Evolutionary conservation across 2,113 vertebrate species (phyloP).

Genomic region (Gulo gulo): DNA sequence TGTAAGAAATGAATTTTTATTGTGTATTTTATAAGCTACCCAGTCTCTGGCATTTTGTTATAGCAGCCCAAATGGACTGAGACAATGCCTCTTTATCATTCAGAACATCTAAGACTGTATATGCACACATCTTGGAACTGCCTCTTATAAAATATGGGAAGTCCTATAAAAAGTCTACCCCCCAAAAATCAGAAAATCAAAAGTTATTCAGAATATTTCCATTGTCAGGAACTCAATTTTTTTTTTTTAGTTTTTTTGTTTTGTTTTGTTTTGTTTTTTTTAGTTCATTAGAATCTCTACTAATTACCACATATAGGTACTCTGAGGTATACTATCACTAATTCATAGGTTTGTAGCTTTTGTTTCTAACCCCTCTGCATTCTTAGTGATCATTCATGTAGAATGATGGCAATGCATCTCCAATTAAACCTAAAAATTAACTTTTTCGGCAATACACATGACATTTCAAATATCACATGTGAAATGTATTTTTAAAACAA

Average conservation of each 20-base stretch:
- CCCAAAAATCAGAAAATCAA: slow-evolving; percentile 70
- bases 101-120: neutral
- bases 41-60: neutral
- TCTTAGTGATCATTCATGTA: neutral
- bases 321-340: neutral
- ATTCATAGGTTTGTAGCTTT: neutral
- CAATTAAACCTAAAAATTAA: slow-evolving; percentile 36
- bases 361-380: neutral
- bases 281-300: slow-evolving; percentile 73
- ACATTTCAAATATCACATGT: slow-evolving; percentile 24
- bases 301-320: slow-evolving; percentile 43
- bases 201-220: slow-evolving; percentile 69
- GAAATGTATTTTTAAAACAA: slow-evolving; percentile 5
- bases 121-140: neutral
- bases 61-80: neutral
- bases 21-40: neutral
- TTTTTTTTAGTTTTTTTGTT: neutral
- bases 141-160: slow-evolving; percentile 63
- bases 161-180: slow-evolving; percentile 70
- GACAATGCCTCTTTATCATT: neutral
- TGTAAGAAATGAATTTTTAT: neutral
- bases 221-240: slow-evolving; percentile 56
- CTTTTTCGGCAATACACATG: neutral
- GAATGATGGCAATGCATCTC: neutral
- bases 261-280: too few relatives aligned